Evolutionary conservation across 2,113 vertebrate genomes (phyloP), one percentile per base, ranked within the genome.

Genomic region (Monopterus albus): DNA sequence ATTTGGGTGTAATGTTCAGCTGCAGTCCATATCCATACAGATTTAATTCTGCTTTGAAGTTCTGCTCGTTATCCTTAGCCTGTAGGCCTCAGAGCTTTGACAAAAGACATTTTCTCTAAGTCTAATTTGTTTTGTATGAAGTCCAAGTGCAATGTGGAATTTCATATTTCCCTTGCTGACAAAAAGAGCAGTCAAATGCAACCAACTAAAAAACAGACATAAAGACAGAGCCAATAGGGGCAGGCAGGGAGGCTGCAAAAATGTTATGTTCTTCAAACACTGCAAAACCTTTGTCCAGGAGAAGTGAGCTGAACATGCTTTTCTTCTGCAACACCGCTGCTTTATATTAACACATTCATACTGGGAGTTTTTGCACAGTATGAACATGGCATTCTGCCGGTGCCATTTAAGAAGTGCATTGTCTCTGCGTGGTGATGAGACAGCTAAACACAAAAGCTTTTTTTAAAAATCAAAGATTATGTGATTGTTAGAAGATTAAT

Each of bases 381-480:
- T 7, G 2, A 21, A 38, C 2, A 3, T 31, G 17, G 25, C 7
- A 52, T 57, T 40, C n/a, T 43, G 3, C 4, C 14, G 36, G 14
- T 63, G 60, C 28, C 33, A 18, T 29, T n/a, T 52, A 18, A 14
- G 36, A 58, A 20, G 79, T 55, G 47, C 51, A 60, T 43, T 73
- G 38, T 33, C 47, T 74, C 29, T 36, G 60, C 73, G 79, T 70
- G 85, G 50, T 90, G 92, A 91, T 92, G 93, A 94, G 93, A 94
- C 92, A 82, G 89, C 89, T 93, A 93, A 92, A 95, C 86, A 93
- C 93, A 91, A 92, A 91, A 72, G 63, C 53, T 82, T 90, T 94
- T 88, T 96, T 96, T 95, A n/a, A n/a, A n/a, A n/a, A 94, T 95
- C 88, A 91, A 88, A 84, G 93, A 95, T 95, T 94, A 95, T 93